A percentile compares a stretch with the other conserved stretches of the same genome.
These are phyloP conservation scores for Cheilosia scutellata DNA, from an alignment of 2,888 invertebrate species.

Conservation along the genomic window DNA sequence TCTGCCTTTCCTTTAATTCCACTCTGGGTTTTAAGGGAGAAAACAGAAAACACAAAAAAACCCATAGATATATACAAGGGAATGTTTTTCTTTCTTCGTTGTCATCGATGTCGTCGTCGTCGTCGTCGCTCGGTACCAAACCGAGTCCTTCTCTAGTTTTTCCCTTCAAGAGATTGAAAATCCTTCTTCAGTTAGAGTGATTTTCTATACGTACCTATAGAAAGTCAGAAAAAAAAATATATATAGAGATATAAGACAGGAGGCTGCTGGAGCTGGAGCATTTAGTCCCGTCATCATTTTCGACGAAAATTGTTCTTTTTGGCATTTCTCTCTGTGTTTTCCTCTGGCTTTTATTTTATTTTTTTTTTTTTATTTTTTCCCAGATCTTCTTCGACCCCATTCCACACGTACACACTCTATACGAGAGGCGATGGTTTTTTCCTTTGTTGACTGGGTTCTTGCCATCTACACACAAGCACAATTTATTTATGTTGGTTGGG, in stretches of 20 bases:
- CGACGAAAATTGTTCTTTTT: conserved; percentile 57
- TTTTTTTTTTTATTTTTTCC: conserved; percentile 19
- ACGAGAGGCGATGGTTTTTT: conserved; percentile 44
- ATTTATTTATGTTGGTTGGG: conserved; percentile 45
- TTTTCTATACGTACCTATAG: conserved; percentile 59
- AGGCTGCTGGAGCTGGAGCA: conserved; percentile 42
- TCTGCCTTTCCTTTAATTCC: conserved; percentile 69
- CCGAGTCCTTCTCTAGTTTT: conserved; percentile 48
- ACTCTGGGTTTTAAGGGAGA: conserved; percentile 67
- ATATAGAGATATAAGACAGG: conserved; percentile 27
- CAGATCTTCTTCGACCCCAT: conserved; percentile 62
- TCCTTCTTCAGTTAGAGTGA: conserved; percentile 67
- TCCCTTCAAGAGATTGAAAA: conserved; percentile 60
- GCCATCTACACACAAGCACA: conserved; percentile 39
- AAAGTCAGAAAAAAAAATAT: conserved; percentile 21
- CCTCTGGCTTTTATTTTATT: conserved; percentile 3
- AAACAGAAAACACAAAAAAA: conserved; percentile 6
- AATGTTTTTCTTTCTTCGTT: conserved; percentile 61
- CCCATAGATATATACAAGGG: conserved; percentile 33
- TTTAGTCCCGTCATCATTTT: conserved; percentile 71
- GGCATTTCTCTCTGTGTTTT: conserved; percentile 40
- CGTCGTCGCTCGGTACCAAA: conserved; percentile 20
- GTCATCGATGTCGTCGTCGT: conserved; percentile 58
- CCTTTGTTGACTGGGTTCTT: conserved; percentile 71
- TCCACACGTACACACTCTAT: conserved; percentile 26